Evolutionary conservation across 2,113 vertebrate genomes (phyloP).

Genomic region (Heloderma charlesbogerti): DNA sequence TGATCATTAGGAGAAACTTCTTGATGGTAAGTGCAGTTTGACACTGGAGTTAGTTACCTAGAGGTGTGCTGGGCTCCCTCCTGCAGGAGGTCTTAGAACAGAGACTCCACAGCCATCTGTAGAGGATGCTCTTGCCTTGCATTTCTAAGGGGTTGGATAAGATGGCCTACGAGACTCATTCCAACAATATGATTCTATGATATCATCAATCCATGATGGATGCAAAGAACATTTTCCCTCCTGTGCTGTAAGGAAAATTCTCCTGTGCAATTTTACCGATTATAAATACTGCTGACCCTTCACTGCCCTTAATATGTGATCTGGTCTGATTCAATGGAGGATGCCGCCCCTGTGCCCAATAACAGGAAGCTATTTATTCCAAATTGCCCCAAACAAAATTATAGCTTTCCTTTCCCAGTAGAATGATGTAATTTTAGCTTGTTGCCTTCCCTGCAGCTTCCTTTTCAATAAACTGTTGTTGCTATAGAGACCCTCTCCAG

Average conservation of each 20-base stretch:
- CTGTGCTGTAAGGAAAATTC: conserved; percentile 16
- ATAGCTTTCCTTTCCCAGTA: conserved; percentile 40
- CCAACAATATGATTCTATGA: neutral
- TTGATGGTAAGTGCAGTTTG: too few relatives aligned
- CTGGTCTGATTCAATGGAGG: conserved; percentile 37
- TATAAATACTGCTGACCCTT: conserved; percentile 30
- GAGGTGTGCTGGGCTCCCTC: too few relatives aligned
- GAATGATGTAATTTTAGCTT: conserved; percentile 55
- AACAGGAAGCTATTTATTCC: conserved; percentile 59
- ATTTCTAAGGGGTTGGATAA: too few relatives aligned
- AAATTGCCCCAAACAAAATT: conserved; percentile 55
- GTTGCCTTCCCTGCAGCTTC: conserved; percentile 2
- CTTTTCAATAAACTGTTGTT: conserved; percentile 54
- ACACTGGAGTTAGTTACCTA: too few relatives aligned
- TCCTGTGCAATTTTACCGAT: conserved; percentile 34
- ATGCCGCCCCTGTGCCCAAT: conserved; percentile 25
- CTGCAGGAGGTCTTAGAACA: too few relatives aligned
- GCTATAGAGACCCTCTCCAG: conserved; percentile 64
- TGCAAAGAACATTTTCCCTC: conserved; percentile 12
- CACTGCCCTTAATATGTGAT: conserved; percentile 34
- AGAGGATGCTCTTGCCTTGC: too few relatives aligned
- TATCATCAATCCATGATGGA: neutral
- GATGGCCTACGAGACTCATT: too few relatives aligned
- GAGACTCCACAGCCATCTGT: too few relatives aligned
- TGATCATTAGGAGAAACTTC: too few relatives aligned